phyloP scores from a whole-genome alignment of 2,113 vertebrate genomes.

The Chlamydotis undulata region DNA sequence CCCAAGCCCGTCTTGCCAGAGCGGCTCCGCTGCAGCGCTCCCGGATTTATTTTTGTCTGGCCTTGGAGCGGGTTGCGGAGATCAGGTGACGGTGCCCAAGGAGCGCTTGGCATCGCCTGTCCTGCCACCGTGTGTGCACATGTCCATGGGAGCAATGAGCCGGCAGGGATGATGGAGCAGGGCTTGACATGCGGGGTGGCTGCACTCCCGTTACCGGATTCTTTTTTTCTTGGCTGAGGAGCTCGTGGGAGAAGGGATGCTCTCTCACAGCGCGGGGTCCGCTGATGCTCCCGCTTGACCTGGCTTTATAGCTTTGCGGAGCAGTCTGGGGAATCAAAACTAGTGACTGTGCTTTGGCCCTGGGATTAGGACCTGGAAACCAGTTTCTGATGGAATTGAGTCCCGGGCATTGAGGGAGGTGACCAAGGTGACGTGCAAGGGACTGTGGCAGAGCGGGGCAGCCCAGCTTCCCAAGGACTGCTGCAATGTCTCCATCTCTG shows the following conservation, averaged over 20 bases:
- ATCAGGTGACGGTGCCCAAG: conserved; percentile 28
- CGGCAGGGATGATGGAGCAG: not conserved
- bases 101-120: not conserved
- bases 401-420: not conserved
- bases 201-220: accelerated
- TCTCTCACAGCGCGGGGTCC: not conserved
- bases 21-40: not conserved
- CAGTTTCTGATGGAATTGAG: not conserved
- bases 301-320: not conserved
- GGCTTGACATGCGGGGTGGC: not conserved
- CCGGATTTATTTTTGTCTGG: conserved; percentile 13
- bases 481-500: not conserved
- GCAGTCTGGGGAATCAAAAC: not conserved
- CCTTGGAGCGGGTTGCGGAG: not conserved
- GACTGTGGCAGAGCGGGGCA: not conserved
- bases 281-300: not conserved
- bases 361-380: not conserved
- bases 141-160: not conserved
- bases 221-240: no score
- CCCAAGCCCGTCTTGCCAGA: not conserved
- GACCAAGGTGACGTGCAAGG: not conserved
- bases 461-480: not conserved
- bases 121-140: not conserved
- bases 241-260: accelerated
- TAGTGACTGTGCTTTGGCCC: not conserved